Base-by-base conservation (phyloP, 2,797 vertebrate species). In the Sebastes itinus region DNA sequence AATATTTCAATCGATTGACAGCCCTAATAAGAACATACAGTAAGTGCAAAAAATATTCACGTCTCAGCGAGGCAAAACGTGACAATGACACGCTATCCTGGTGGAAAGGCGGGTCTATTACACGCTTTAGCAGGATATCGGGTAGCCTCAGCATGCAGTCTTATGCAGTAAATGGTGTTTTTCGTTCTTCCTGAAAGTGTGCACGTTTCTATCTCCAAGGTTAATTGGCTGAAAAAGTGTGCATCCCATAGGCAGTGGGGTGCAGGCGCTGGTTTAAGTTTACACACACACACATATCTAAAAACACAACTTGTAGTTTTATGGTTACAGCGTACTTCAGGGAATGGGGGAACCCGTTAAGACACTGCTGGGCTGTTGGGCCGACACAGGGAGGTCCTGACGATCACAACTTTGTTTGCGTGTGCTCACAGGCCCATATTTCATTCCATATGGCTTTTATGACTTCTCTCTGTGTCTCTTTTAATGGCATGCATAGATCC, bases 221-320 rank as follows among this genome's bases (percentile, higher is more conserved):
- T 97, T 97, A 96, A 97, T 97, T 97, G 94, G 94, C 95, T 94
- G 91, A 95, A 95, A 95, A 94, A 91, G 92, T 96, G 91, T 94
- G 92, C 90, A 91, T 94, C 94, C 89, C 94, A 95, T 90, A 89
- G 95, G 92, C 92, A 94, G 92, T 86, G 89, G 94, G 92, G 92
- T 75, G 78, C 87, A 72, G 65, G 89, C 94, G 78, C 87, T 92
- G 90, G 94, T 91, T 84, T 90, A 74, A 77, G 65, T 70, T 91
- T 88, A 86, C 85, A 80, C 74, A 83, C 56, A 72, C n/a, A 78
- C 77, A 78, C 77, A 86, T 0, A 70, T 58, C 20, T 22, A 84
- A 78, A 81, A 65, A 63, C 67, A 88, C 73, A 87, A 93, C 93
- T 95, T 96, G 93, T 92, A 95, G 95, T 97, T 97, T 95, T 96